Evolutionary conservation across 1,140 invertebrate species (phyloP).

Genomic region (Manduca sexta): DNA sequence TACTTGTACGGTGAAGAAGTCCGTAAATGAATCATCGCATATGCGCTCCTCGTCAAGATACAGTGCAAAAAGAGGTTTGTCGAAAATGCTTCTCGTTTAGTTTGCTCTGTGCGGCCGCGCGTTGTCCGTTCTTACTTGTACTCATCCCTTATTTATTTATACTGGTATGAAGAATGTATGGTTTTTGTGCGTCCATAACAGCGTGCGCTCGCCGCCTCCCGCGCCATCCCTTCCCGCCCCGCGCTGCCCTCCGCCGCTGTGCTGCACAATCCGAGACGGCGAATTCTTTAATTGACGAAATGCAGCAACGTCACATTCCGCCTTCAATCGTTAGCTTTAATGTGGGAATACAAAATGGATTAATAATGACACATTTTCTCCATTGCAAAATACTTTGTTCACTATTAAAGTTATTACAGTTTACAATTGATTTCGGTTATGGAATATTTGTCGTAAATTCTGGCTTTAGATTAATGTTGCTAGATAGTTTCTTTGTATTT

Average conservation of each 20-base stretch:
- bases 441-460: no score
- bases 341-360: slow-evolving; percentile 49
- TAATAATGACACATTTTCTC: slow-evolving; percentile 31
- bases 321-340: slow-evolving; percentile 43
- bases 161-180: slow-evolving; percentile 60
- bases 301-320: slow-evolving; percentile 47
- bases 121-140: slow-evolving; percentile 32
- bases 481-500: no score
- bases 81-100: slow-evolving; percentile 64
- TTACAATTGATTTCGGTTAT: no score
- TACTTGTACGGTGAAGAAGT: slow-evolving; percentile 65
- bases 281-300: slow-evolving; percentile 68
- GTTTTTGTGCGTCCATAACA: slow-evolving; percentile 56
- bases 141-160: slow-evolving; percentile 72
- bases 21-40: slow-evolving; percentile 71
- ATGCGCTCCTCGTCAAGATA: slow-evolving; percentile 60
- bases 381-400: slow-evolving; percentile 12
- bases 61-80: slow-evolving; percentile 69
- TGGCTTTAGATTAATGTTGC: no score
- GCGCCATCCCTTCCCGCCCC: no score
- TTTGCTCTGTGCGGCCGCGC: slow-evolving; percentile 35
- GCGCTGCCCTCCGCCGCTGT: no score
- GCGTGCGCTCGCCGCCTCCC: slow-evolving; percentile 36
- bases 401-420: no score
- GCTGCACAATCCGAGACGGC: slow-evolving; percentile 47